These are phyloP conservation scores for Ranitomeya imitator DNA, from an alignment of 2,113 vertebrate species.

Conservation along the genomic window DNA sequence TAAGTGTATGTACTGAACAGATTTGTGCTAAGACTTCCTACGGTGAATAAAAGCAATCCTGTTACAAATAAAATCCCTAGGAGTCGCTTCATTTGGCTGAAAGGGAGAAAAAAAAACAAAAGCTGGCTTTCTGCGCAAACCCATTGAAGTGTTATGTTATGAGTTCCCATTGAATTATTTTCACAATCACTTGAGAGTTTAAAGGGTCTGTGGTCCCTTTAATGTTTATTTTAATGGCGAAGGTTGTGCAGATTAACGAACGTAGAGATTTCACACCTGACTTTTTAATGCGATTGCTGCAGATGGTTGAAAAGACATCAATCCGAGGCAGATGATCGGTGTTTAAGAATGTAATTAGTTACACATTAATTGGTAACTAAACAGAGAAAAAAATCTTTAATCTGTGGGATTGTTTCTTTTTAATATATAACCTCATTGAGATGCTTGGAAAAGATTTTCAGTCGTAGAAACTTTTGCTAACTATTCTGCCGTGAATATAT, in stretches of 20 bases:
- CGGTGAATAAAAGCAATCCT: slow-evolving; percentile 45
- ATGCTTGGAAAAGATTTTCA: neutral
- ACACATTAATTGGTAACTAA: slow-evolving; percentile 47
- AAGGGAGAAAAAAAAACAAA: slow-evolving; percentile 38
- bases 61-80: slow-evolving; percentile 50
- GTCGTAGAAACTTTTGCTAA: neutral
- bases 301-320: slow-evolving; percentile 52
- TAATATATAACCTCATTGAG: neutral
- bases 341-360: slow-evolving; percentile 43
- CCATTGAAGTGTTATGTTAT: slow-evolving; percentile 42
- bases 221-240: slow-evolving; percentile 50
- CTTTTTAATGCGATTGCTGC: slow-evolving; percentile 49
- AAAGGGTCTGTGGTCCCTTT: slow-evolving; percentile 50
- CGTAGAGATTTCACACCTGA: slow-evolving; percentile 51
- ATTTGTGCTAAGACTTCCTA: slow-evolving; percentile 39
- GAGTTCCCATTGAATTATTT: slow-evolving; percentile 53
- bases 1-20: slow-evolving; percentile 24
- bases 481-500: neutral
- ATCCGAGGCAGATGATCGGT: slow-evolving; percentile 37
- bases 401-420: slow-evolving; percentile 1
- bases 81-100: slow-evolving; percentile 49
- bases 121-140: slow-evolving; percentile 23
- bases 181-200: slow-evolving; percentile 47
- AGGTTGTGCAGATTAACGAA: slow-evolving; percentile 51
- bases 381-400: neutral